phyloP scores from a whole-genome alignment of 2,888 invertebrate genomes.

The Ochlodes sylvanus region DNA sequence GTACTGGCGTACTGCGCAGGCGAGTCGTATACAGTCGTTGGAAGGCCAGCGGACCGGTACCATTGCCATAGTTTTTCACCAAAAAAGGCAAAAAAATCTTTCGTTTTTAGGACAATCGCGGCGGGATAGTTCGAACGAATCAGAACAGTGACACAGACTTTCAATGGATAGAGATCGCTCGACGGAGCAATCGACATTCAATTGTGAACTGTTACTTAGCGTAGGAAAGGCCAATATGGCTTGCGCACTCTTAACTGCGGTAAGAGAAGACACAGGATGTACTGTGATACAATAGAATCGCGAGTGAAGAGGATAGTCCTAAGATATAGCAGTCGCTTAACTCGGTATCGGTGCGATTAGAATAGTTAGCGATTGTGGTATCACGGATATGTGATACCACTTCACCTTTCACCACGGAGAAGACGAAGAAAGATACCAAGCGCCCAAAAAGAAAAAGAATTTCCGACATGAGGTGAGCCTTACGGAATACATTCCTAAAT shows the following conservation, averaged over 20 bases:
- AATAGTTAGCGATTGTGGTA: slow-evolving; percentile 60
- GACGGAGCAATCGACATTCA: neutral
- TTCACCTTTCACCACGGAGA: slow-evolving; percentile 69
- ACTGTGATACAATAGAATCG: slow-evolving; percentile 31
- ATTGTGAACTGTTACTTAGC: slow-evolving; percentile 15
- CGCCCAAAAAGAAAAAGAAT: slow-evolving; percentile 73
- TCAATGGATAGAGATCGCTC: neutral
- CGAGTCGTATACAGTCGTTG: slow-evolving; percentile 65
- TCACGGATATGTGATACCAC: slow-evolving; percentile 82
- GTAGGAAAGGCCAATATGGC: slow-evolving; percentile 27
- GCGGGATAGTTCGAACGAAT: neutral
- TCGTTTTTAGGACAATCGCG: slow-evolving; percentile 7
- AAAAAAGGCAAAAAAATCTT: slow-evolving; percentile 26
- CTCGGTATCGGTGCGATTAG: slow-evolving; percentile 18
- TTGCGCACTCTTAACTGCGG: slow-evolving; percentile 12
- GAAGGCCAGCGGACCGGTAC: slow-evolving; percentile 58
- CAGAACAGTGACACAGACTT: neutral
- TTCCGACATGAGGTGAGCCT: slow-evolving; percentile 78
- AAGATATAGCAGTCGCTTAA: slow-evolving; percentile 16
- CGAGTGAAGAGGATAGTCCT: slow-evolving; percentile 22
- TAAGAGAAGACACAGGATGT: slow-evolving; percentile 11
- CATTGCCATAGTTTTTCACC: slow-evolving; percentile 42
- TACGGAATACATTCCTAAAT: neutral
- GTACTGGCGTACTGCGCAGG: slow-evolving; percentile 63
- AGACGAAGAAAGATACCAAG: slow-evolving; percentile 64